Evolutionary conservation across 2,113 vertebrate genomes (phyloP).

Genomic region (Phyllostomus hastatus): DNA sequence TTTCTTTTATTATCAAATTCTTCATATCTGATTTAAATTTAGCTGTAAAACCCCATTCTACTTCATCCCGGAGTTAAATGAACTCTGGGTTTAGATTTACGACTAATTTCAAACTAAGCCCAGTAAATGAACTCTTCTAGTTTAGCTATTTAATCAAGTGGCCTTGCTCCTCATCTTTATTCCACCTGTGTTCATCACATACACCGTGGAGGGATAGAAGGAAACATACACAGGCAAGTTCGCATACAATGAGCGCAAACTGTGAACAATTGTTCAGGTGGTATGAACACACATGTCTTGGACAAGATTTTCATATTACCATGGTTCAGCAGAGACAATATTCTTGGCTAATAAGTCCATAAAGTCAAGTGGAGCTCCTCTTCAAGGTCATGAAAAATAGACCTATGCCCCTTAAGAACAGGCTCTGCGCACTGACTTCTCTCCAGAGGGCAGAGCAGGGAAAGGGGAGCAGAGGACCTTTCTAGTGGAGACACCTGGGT

Average conservation of each 20-base stretch:
- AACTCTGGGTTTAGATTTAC: not conserved
- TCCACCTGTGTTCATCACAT: not conserved
- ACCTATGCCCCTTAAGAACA: not conserved
- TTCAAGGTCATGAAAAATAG: not conserved
- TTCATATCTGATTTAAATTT: not conserved
- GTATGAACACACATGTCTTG: not conserved
- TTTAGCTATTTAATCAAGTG: not conserved
- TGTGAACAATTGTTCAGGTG: not conserved
- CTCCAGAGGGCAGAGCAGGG: not conserved
- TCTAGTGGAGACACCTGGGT: rapidly evolving
- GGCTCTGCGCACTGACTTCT: not conserved
- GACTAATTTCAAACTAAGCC: not conserved
- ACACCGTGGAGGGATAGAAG: not conserved
- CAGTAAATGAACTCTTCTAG: not conserved
- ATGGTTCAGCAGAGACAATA: not conserved
- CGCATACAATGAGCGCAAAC: not conserved
- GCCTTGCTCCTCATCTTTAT: not conserved
- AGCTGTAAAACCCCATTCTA: not conserved
- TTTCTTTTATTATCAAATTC: not conserved
- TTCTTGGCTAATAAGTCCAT: not conserved
- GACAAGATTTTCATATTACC: not conserved
- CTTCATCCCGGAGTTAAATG: not conserved
- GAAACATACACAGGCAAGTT: not conserved
- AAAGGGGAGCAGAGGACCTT: not conserved
- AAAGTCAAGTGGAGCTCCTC: not conserved